Conservation (phyloP, 2,797 vertebrate genomes). For the Pteropus rufus region DNA sequence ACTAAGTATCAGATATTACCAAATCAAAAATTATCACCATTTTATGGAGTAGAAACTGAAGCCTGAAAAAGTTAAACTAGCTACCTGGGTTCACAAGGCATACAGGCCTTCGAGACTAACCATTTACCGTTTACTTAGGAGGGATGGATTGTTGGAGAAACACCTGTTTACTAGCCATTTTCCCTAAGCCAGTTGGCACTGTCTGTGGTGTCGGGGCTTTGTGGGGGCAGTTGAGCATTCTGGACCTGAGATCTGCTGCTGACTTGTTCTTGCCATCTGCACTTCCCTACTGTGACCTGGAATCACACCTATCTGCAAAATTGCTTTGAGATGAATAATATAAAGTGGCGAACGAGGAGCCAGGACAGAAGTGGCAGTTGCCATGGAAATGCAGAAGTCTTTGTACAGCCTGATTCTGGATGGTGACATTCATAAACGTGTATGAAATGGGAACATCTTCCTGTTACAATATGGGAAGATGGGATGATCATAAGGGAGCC, state of each 20-base stretch:
- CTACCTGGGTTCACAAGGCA: background rate
- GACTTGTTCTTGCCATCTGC: background rate
- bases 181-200: background rate
- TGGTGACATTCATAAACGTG: background rate
- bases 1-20: background rate
- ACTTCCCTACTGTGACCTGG: background rate
- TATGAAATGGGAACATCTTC: background rate
- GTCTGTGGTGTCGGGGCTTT: background rate
- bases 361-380: conserved; percentile 9
- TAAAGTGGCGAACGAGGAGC: background rate
- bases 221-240: background rate
- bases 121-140: background rate
- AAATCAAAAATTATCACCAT: background rate
- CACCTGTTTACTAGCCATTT: background rate
- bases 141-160: background rate
- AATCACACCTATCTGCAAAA: conserved; percentile 30
- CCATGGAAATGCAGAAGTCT: conserved; percentile 1
- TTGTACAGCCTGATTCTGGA: background rate
- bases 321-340: background rate
- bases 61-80: background rate
- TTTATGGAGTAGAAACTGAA: background rate
- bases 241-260: background rate
- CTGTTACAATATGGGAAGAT: background rate
- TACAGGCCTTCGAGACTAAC: background rate
- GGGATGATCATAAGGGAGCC: background rate